phyloP scores from a whole-genome alignment of 2,113 vertebrate genomes.

The Willisornis vidua region DNA sequence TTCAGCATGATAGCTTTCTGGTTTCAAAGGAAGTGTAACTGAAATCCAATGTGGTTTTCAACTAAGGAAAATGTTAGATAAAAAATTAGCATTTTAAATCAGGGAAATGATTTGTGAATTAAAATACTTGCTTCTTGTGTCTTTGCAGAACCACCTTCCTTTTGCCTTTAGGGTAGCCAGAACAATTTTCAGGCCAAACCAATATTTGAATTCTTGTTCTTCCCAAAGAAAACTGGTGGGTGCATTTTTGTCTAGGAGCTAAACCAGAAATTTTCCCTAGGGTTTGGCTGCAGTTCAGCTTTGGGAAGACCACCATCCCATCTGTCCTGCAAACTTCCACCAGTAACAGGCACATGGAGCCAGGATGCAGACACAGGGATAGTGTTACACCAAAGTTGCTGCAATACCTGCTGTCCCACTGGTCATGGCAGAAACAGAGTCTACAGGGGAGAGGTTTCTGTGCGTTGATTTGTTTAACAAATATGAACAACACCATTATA shows the following conservation, averaged over 20 bases:
- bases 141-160: slow-evolving; percentile 26
- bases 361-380: neutral
- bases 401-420: neutral
- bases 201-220: slow-evolving; percentile 6
- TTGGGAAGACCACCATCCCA: neutral
- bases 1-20: neutral
- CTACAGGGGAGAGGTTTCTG: neutral
- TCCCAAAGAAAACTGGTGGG: slow-evolving; percentile 25
- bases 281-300: neutral
- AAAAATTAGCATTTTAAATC: slow-evolving; percentile 50
- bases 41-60: slow-evolving; percentile 2
- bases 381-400: neutral
- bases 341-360: fast-evolving
- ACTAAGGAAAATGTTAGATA: slow-evolving; percentile 23
- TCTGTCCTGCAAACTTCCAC: neutral
- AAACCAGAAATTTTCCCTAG: neutral
- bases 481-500: neutral
- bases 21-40: slow-evolving; percentile 47
- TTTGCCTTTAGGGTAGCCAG: slow-evolving; percentile 23
- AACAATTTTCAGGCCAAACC: slow-evolving; percentile 26
- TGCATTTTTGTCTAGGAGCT: slow-evolving; percentile 8
- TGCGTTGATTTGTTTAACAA: neutral
- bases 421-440: neutral
- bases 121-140: slow-evolving; percentile 28
- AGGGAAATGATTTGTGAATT: slow-evolving; percentile 3